phyloP scores from a whole-genome alignment of 37 sponge, comb jelly and placozoan genomes.

The Sycon ciliatum region DNA sequence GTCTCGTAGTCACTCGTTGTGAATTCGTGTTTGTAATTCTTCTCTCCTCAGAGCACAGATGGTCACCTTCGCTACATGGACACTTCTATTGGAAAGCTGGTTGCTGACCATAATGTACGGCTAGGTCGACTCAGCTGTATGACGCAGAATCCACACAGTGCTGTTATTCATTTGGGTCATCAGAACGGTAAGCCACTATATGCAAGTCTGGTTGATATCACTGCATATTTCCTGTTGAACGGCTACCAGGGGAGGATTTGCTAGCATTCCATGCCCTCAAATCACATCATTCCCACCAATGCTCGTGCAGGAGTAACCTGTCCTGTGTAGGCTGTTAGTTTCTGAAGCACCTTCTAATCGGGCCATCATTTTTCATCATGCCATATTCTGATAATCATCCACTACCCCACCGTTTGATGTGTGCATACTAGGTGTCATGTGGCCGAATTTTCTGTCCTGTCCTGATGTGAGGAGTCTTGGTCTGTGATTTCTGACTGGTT shows the following conservation, averaged over 20 bases:
- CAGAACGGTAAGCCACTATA: slow-evolving; percentile 53
- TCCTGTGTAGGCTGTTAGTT: no score
- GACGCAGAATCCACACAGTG: slow-evolving; percentile 89
- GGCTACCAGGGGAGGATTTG: not conserved
- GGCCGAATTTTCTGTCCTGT: no score
- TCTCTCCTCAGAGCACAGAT: slow-evolving; percentile 46
- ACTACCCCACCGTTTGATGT: no score
- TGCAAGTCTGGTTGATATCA: not conserved
- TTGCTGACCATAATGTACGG: slow-evolving; percentile 54
- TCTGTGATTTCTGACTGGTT: no score
- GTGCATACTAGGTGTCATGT: no score
- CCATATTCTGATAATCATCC: no score
- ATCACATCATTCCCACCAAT: not conserved
- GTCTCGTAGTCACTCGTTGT: no score
- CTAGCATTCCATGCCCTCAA: not conserved
- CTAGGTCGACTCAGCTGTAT: slow-evolving; percentile 57
- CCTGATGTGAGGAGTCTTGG: no score
- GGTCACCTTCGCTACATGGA: slow-evolving; percentile 78
- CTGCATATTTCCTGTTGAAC: not conserved
- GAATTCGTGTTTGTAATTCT: slow-evolving; percentile 18
- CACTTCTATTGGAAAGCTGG: slow-evolving; percentile 63
- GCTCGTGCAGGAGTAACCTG: no score
- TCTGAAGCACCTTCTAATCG: no score
- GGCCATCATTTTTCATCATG: no score
- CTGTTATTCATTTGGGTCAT: slow-evolving; percentile 80